A percentile compares a stretch with the other conserved stretches of the same genome.
phyloP scores from a whole-genome alignment of 2,113 vertebrate genomes.

The Oryctolagus cuniculus region mOryCun1.1 NC_091440.1:18627501-18628000 shows the following conservation, averaged over 20 bases:
- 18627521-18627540: neutral
- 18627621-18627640: neutral
- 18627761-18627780: neutral
- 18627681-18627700: neutral
- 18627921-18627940: neutral
- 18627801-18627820: neutral
- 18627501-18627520: slow-evolving; percentile 1
- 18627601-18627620: neutral
- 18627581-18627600: neutral
- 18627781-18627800: neutral
- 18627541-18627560: neutral
- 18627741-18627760: neutral
- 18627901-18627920: neutral
- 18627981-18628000: neutral
- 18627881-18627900: neutral
- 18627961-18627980: neutral
- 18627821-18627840: neutral
- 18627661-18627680: neutral
- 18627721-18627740: neutral
- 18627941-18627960: neutral
- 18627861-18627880: neutral
- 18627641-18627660: neutral
- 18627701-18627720: neutral
- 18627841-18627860: neutral
- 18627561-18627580: neutral